These are phyloP conservation scores for Microctonus brassicae DNA, from an alignment of 2,888 invertebrate genomes.

Conservation along the genomic window DNA sequence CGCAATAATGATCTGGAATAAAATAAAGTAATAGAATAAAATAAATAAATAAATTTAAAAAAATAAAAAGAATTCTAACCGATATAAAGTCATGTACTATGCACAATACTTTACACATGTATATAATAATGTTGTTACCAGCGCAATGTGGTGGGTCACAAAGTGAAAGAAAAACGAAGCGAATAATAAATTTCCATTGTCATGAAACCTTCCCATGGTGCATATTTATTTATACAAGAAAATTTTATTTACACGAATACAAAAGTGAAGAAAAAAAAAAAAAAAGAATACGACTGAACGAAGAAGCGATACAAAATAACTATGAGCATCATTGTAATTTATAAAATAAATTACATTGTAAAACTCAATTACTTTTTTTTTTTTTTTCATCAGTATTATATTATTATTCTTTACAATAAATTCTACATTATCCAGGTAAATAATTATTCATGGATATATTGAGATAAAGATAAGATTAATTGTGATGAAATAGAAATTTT, in stretches of 20 bases:
- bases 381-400: neutral
- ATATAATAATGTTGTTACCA: neutral
- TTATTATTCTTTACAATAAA: too few species aligned
- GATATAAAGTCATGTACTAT: neutral
- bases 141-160: neutral
- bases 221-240: slow-evolving; percentile 1
- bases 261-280: neutral
- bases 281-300: neutral
- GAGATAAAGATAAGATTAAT: neutral
- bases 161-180: neutral
- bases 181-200: slow-evolving; percentile 54
- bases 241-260: slow-evolving; percentile 29
- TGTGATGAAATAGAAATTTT: too few species aligned
- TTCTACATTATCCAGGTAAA: too few species aligned
- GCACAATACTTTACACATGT: neutral
- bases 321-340: neutral
- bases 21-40: too few species aligned
- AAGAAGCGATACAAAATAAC: neutral
- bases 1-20: too few species aligned
- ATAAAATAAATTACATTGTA: neutral
- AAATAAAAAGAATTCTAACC: neutral
- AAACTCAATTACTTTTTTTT: neutral
- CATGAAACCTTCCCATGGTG: slow-evolving; percentile 5
- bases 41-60: neutral
- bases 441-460: neutral